Percentiles rank a stretch among this genome's conserved stretches.
phyloP scores from a whole-genome alignment of 1,140 invertebrate species.

The Globodera ellingtonae region DNA sequence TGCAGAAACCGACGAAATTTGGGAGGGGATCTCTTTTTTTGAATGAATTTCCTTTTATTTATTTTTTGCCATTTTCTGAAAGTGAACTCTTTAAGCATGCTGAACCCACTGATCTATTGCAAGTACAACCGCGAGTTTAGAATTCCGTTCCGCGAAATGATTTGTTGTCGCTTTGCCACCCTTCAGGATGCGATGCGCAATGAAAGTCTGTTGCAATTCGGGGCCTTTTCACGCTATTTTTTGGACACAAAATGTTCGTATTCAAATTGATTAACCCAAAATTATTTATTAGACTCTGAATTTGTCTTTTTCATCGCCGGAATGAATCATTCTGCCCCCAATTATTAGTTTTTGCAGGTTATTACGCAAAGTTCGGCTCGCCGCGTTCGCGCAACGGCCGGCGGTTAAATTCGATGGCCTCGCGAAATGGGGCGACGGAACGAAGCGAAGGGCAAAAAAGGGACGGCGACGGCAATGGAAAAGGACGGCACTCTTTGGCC shows the following conservation, averaged over 20 bases:
- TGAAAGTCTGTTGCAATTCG: slow-evolving; percentile 56
- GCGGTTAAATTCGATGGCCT: not conserved
- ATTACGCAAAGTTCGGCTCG: slow-evolving; percentile 67
- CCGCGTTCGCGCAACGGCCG: slow-evolving; percentile 43
- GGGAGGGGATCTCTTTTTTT: too few relatives aligned
- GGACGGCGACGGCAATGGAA: slow-evolving; percentile 3
- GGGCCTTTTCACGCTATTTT: too few relatives aligned
- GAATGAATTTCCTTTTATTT: too few relatives aligned
- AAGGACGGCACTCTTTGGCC: slow-evolving; percentile 1
- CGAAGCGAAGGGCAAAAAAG: not conserved
- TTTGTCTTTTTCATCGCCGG: too few relatives aligned
- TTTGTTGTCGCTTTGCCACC: slow-evolving; percentile 68
- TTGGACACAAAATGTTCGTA: too few relatives aligned
- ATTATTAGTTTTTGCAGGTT: slow-evolving; percentile 42
- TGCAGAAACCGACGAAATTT: not conserved
- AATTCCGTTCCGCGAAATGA: slow-evolving; percentile 69
- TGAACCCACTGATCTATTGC: slow-evolving; percentile 71
- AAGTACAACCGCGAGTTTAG: slow-evolving; percentile 70
- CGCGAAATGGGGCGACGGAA: not conserved
- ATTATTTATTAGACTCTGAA: too few relatives aligned
- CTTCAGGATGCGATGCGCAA: slow-evolving; percentile 68
- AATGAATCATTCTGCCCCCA: not conserved
- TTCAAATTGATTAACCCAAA: too few relatives aligned
- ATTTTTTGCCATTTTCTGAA: not conserved
- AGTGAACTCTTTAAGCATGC: slow-evolving; percentile 57